A percentile compares a stretch with the other conserved stretches of the same genome.
Conservation (phyloP, 2,113 vertebrate species). For the Trachemys scripta region DNA sequence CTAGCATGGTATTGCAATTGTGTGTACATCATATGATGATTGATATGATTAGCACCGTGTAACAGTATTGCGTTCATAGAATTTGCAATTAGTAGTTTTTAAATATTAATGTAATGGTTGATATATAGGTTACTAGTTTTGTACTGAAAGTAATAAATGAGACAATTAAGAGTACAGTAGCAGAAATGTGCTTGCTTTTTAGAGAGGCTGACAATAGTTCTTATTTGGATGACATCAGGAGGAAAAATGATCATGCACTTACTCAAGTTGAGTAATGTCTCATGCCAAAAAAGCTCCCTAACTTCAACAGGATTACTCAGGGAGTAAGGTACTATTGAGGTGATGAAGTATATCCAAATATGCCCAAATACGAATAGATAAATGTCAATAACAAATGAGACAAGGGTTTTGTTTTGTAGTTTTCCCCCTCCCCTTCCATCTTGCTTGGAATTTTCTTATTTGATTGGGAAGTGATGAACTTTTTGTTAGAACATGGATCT, state of each 20-base stretch:
- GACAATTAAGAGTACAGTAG: neutral
- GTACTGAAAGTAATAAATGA: neutral
- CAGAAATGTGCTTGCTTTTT: neutral
- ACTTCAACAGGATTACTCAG: neutral
- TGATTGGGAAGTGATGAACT: neutral
- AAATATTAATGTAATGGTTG: neutral
- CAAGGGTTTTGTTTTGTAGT: neutral
- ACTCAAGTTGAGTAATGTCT: neutral
- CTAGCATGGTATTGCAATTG: neutral
- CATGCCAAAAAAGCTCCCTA: neutral
- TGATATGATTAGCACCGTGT: neutral
- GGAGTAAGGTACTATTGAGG: neutral
- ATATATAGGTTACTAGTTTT: neutral
- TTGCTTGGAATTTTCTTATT: neutral
- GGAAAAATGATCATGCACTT: neutral
- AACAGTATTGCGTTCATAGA: neutral
- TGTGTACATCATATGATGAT: no score
- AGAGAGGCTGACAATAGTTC: neutral
- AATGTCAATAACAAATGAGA: neutral
- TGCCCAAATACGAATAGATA: neutral
- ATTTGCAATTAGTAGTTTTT: neutral
- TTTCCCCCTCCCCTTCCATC: neutral
- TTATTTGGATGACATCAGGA: neutral
- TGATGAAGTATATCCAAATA: neutral
- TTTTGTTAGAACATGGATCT: neutral